Percentiles rank a stretch among this genome's conserved stretches.
These are phyloP conservation scores for Drosophila aldrichi DNA, from an alignment of 2,888 invertebrate genomes.

Conservation along the genomic window DNA sequence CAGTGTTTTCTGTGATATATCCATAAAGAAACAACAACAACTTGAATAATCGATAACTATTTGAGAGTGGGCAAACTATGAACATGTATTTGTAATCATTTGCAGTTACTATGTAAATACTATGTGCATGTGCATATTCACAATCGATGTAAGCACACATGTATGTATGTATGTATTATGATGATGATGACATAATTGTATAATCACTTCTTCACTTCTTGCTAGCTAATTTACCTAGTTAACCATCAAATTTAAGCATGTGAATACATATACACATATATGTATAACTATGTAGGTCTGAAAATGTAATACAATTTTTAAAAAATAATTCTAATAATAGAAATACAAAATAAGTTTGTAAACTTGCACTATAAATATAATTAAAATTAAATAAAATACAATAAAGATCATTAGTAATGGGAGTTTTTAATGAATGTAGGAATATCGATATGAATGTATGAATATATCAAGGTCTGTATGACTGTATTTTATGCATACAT, in stretches of 20 bases:
- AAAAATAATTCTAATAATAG: slow-evolving; percentile 12
- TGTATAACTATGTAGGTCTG: slow-evolving; percentile 15
- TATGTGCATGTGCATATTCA: slow-evolving; percentile 4
- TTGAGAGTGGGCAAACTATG: not conserved
- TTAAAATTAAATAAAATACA: slow-evolving; percentile 21
- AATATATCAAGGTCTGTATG: no score
- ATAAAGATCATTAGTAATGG: slow-evolving; percentile 15
- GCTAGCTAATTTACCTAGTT: slow-evolving; percentile 41
- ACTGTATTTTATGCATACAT: no score
- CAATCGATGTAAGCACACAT: slow-evolving; percentile 10
- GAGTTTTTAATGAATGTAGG: not conserved
- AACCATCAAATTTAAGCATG: slow-evolving; percentile 23
- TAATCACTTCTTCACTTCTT: slow-evolving; percentile 27
- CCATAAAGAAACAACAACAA: slow-evolving; percentile 21
- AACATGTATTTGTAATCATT: slow-evolving; percentile 7
- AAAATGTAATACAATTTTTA: slow-evolving; percentile 37
- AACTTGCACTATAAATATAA: slow-evolving; percentile 44
- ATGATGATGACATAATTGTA: slow-evolving; percentile 9
- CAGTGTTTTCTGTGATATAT: slow-evolving; percentile 68
- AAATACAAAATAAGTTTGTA: slow-evolving; percentile 41
- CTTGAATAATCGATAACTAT: slow-evolving; percentile 20
- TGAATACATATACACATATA: slow-evolving; percentile 21
- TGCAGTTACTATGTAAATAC: slow-evolving; percentile 12
- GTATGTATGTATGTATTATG: not conserved
- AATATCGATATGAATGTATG: not conserved